Conservation (phyloP, 2,113 vertebrate species). For the Pteropus alecto region DNA sequence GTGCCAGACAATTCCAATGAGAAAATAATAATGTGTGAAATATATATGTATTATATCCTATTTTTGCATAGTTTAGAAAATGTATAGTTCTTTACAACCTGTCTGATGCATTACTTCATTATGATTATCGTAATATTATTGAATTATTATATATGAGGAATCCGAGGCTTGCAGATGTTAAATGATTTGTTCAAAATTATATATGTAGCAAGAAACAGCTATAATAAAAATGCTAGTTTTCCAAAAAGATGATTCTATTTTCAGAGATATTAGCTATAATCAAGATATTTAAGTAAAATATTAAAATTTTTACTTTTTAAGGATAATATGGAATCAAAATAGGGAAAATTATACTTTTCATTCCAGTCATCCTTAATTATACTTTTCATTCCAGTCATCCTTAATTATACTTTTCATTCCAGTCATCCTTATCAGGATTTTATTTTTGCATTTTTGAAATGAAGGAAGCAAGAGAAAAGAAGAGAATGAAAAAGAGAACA, state of each 20-base stretch:
- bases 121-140: not conserved
- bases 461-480: not conserved
- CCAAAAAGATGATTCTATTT: not conserved
- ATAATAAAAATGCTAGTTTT: conserved; percentile 12
- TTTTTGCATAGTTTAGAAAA: not conserved
- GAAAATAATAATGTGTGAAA: not conserved
- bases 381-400: not conserved
- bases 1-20: not conserved
- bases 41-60: not conserved
- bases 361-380: not conserved
- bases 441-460: conserved; percentile 15
- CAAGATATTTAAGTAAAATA: not conserved
- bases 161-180: not conserved
- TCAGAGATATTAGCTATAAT: not conserved
- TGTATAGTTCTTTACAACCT: not conserved
- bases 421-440: not conserved
- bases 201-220: not conserved
- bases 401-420: not conserved
- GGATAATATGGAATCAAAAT: not conserved
- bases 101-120: not conserved
- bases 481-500: not conserved
- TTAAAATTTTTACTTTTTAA: not conserved
- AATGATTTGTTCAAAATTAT: not conserved
- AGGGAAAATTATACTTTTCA: not conserved
- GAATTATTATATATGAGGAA: not conserved